Base-by-base conservation (phyloP, 2,113 vertebrate species). In the Otus sunia region DNA sequence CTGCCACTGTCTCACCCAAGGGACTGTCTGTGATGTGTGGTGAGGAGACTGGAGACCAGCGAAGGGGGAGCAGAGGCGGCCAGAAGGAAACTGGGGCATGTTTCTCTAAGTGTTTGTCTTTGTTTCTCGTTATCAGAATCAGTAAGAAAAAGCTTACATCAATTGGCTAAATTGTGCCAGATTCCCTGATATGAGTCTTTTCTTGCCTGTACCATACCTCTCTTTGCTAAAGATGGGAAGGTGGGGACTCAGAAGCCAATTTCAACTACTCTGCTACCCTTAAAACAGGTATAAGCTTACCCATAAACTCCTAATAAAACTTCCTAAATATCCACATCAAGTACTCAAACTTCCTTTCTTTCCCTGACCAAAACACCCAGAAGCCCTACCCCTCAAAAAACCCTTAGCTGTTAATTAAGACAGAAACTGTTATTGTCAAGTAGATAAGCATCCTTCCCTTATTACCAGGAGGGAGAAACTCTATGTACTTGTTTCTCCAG, bases 31-130 rank as follows among this genome's bases (percentile, higher is more conserved):
- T 4, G 39, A 37, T 2, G 3, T 10, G 41, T 3, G 8, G 17
- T 17, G 10, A 50, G 11, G 15, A 39, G n/a, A 49, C 63, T 32
- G 10, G 19, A 47, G 20, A 83, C 19, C 10, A 79, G 25, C 1
- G 1, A 53, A 16, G 6, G 4, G 10, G 23, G 6, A 43, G 10
- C 25, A 53, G n/a, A 58, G 8, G 5, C 6, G 2, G 11, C 27
- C 0, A 0, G 6, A 74, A 11, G 15, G 10, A 69, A 69, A 34
- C 23, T 1, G 14, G 32, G 11, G 15, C 2, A 3, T 3, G 2
- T 18, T 78, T 63, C 18, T 69, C 20, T 2, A 25, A 19, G 6
- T 6, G 1, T 10, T 8, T 34, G 47, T 52, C 18, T 30, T 55
- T 52, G 15, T 37, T 68, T 47, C 27, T 45, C 7, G 1, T 50